Evolutionary conservation across 2,888 invertebrate genomes (phyloP), one percentile per base, ranked within the genome.

Genomic region (Chalcosyrphus nemorum): DNA sequence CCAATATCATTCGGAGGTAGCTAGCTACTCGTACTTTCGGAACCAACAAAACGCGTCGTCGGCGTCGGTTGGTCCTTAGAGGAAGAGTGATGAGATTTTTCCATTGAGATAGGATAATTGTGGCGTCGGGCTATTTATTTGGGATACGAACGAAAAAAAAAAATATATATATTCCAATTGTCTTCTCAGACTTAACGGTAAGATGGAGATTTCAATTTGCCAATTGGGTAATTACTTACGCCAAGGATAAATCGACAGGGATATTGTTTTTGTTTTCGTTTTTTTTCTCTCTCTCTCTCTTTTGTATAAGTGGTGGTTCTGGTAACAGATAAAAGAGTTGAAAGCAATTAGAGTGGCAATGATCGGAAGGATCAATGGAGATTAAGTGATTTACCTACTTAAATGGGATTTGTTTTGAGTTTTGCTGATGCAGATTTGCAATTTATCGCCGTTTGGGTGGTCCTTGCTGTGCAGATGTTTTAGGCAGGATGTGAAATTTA

Each of bases 201-300:
- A 47, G 57, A 57, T 57, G 70, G 24, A 47, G 57, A 70, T 57
- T 70, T 70, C 47, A 70, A 56, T 70, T 70, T 70, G 70, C 70
- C 45, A 70, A 70, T 70, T 47, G 57, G 24, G 7, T 47, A 65
- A 65, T 32, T 45, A 57, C 4, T 35, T 45, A 43, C 27, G 45
- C 21, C n/a, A 17, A 56, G 56, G 35, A 38, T 35, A 38, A 65
- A 65, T 32, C 21, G 38, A 35, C 24, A 50, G 24, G 38, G 38
- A 52, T 52, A 24, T 52, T 50, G 24, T 15, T 24, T 0, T 19
- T 29, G 2, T 27, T 43, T 17, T 21, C 35, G 35, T 50, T 9
- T 6, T 0, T n/a, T 9, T 27, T n/a, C n/a, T n/a, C n/a, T n/a
- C n/a, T n/a, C n/a, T n/a, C n/a, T n/a, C n/a, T n/a, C n/a, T n/a